A percentile compares a stretch with the other conserved stretches of the same genome.
Evolutionary conservation across 2,113 vertebrate genomes (phyloP).

Genomic region (Micronycteris hirsuta): DNA sequence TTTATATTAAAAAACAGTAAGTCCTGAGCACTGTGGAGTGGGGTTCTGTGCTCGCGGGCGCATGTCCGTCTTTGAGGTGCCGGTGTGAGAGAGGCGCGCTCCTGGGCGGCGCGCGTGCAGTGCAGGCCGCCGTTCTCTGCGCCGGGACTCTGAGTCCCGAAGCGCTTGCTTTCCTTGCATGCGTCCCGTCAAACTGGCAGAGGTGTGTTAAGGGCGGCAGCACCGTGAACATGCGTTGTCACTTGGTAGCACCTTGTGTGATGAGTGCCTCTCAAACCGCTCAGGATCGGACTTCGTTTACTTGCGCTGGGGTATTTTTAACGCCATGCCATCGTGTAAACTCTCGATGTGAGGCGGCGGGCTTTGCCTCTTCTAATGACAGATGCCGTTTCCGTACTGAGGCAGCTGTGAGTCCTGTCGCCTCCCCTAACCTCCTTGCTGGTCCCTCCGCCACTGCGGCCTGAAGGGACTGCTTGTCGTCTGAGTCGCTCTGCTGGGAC

Average conservation of each 20-base stretch:
- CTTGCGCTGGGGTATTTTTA: not conserved
- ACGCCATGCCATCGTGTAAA: not conserved
- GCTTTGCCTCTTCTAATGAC: not conserved
- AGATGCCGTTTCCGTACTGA: not conserved
- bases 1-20: slow-evolving; percentile 1
- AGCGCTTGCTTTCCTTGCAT: not conserved
- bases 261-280: not conserved
- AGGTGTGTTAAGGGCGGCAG: not conserved
- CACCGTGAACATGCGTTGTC: not conserved
- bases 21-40: not conserved
- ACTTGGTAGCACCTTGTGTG: not conserved
- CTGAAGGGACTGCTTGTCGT: not conserved
- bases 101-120: not conserved
- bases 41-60: not conserved
- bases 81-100: not conserved
- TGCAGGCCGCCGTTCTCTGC: not conserved
- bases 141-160: too few relatives aligned
- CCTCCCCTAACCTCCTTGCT: not conserved
- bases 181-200: not conserved
- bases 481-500: not conserved
- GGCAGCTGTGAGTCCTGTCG: not conserved
- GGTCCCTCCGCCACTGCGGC: not conserved
- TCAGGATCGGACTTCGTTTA: not conserved
- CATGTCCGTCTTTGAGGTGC: not conserved
- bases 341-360: not conserved